Conservation (phyloP, 2,888 invertebrate species). For the Acholoe squamosa region DNA sequence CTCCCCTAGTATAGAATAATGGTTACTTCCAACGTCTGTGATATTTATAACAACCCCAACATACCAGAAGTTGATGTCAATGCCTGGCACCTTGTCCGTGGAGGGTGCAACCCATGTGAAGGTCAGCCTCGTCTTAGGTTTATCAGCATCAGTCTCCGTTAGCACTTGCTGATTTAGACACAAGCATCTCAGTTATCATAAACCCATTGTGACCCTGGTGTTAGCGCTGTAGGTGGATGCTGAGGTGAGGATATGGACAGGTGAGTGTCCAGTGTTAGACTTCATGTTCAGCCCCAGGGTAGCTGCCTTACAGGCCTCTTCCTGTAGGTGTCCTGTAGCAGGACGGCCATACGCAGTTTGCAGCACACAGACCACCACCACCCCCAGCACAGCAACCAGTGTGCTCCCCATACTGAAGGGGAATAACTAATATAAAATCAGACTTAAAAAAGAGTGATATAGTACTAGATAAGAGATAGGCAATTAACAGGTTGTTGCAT, state of each 20-base stretch:
- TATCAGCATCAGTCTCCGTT: neutral
- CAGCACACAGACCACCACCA: neutral
- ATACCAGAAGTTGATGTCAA: no score
- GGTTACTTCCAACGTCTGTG: no score
- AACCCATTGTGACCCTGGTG: neutral
- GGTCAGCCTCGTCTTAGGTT: neutral
- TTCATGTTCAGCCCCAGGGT: neutral
- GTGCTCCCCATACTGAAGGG: neutral
- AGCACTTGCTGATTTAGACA: no score
- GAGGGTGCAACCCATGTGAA: neutral
- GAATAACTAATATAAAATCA: no score
- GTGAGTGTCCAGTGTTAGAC: neutral
- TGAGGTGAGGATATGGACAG: neutral
- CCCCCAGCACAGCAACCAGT: neutral
- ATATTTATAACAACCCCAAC: no score
- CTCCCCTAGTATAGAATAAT: no score
- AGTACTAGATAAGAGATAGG: no score
- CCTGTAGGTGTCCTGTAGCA: neutral
- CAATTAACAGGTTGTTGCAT: no score
- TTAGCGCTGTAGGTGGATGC: neutral
- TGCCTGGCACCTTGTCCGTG: neutral
- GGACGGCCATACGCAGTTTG: neutral
- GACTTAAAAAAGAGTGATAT: no score
- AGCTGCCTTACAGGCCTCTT: neutral
- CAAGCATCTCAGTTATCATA: neutral